These are phyloP conservation scores for Butorides virescens DNA, from an alignment of 2,113 vertebrate genomes.

Conservation along the genomic window DNA sequence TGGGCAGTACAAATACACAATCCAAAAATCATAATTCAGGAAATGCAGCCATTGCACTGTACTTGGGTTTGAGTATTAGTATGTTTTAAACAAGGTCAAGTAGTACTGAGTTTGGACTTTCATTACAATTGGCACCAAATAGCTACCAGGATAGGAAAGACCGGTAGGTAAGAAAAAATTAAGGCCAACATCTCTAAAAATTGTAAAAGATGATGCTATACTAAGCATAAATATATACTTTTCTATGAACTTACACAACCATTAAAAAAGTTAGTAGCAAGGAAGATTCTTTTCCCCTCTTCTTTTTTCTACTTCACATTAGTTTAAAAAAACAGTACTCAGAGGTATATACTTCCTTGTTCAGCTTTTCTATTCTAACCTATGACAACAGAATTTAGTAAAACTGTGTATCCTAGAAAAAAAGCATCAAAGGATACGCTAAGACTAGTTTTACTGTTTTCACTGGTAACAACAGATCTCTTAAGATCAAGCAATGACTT, in stretches of 20 bases:
- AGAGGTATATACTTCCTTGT: neutral
- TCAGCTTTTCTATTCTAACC: neutral
- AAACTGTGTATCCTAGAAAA: neutral
- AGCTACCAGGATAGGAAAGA: neutral
- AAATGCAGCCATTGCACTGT: neutral
- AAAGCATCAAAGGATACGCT: neutral
- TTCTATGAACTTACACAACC: neutral
- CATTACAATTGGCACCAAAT: neutral
- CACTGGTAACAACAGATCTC: neutral
- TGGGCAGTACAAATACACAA: neutral
- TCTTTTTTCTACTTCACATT: neutral
- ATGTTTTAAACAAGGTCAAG: neutral
- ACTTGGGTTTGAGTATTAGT: neutral
- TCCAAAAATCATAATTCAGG: neutral
- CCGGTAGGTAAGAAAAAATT: neutral
- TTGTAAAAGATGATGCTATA: neutral
- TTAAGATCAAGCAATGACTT: neutral
- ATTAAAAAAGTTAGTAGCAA: neutral
- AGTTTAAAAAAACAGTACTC: neutral
- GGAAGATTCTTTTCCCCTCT: neutral
- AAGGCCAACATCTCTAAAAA: neutral
- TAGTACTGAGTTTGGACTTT: neutral
- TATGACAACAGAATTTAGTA: neutral
- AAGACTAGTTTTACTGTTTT: neutral
- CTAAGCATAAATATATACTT: neutral